Percentiles rank a stretch among this genome's conserved stretches.
Conservation (phyloP, 2,888 invertebrate species). For the Aleiodes leptofemur region DNA sequence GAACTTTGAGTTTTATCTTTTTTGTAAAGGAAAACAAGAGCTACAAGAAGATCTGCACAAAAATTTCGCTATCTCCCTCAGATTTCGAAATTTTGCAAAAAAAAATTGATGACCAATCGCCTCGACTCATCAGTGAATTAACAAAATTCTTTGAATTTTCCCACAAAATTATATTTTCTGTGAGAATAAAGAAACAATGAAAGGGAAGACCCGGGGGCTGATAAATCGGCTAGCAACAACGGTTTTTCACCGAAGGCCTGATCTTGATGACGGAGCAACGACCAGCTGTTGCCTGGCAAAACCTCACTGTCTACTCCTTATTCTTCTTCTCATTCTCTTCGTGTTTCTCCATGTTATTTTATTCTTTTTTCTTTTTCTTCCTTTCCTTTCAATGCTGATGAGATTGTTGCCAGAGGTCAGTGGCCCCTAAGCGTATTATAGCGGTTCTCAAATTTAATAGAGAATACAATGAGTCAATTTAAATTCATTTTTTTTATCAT, state of each 20-base stretch:
- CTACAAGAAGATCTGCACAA: too few species aligned
- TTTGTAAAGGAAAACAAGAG: too few species aligned
- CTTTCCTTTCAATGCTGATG: conserved; percentile 41
- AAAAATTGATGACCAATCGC: too few species aligned
- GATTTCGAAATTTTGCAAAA: too few species aligned
- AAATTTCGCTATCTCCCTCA: too few species aligned
- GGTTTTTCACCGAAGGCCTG: conserved; percentile 45
- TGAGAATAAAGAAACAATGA: conserved; percentile 39
- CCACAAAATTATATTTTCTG: conserved; percentile 26
- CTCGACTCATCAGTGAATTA: too few species aligned
- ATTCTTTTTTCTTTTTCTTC: conserved; percentile 39
- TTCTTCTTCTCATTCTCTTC: conserved; percentile 41
- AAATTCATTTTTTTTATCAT: neutral
- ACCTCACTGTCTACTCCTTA: conserved; percentile 46
- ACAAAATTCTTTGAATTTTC: conserved; percentile 45
- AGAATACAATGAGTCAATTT: neutral
- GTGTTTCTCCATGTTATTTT: conserved; percentile 39
- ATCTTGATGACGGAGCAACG: conserved; percentile 57
- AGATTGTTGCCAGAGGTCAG: conserved; percentile 57
- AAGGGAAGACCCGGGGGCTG: conserved; percentile 58
- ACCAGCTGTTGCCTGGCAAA: conserved; percentile 65
- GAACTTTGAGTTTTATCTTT: too few species aligned
- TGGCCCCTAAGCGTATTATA: conserved; percentile 51
- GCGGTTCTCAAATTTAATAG: conserved; percentile 57
- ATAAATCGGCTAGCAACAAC: conserved; percentile 67